Conservation (phyloP, 1,140 invertebrate genomes). For the Ylistrum balloti region DNA sequence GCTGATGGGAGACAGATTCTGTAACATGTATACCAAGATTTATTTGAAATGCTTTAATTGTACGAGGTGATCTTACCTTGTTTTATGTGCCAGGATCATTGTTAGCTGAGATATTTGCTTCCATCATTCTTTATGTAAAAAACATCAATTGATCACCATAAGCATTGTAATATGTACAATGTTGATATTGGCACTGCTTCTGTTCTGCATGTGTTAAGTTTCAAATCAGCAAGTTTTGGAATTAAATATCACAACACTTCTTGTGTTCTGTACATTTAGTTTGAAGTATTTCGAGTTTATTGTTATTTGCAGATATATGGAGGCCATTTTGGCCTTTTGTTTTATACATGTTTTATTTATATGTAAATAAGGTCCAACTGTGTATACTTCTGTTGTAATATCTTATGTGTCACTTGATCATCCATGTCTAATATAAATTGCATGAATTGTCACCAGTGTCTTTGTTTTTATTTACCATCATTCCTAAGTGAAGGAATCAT, state of each 20-base stretch:
- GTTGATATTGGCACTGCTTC: too few relatives aligned
- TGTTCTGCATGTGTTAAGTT: neutral
- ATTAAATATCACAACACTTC: neutral
- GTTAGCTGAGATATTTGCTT: too few relatives aligned
- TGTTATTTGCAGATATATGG: neutral
- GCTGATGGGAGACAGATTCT: too few relatives aligned
- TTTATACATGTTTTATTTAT: conserved; percentile 29
- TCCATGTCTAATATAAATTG: neutral
- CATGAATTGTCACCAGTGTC: neutral
- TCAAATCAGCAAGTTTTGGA: neutral
- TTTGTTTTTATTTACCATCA: neutral
- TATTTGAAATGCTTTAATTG: too few relatives aligned
- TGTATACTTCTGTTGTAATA: neutral
- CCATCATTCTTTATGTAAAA: too few relatives aligned
- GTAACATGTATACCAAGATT: too few relatives aligned
- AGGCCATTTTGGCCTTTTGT: neutral
- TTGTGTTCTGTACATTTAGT: neutral
- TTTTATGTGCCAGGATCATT: too few relatives aligned
- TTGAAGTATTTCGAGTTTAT: neutral
- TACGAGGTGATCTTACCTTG: too few relatives aligned
- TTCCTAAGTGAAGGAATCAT: too few relatives aligned
- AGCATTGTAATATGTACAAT: too few relatives aligned
- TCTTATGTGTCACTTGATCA: neutral
- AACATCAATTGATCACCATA: too few relatives aligned
- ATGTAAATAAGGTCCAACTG: neutral